A percentile compares a stretch with the other conserved stretches of the same genome.
phyloP scores from a whole-genome alignment of 2,888 invertebrate species.

The Imbricaverruca yamaguchii region DNA sequence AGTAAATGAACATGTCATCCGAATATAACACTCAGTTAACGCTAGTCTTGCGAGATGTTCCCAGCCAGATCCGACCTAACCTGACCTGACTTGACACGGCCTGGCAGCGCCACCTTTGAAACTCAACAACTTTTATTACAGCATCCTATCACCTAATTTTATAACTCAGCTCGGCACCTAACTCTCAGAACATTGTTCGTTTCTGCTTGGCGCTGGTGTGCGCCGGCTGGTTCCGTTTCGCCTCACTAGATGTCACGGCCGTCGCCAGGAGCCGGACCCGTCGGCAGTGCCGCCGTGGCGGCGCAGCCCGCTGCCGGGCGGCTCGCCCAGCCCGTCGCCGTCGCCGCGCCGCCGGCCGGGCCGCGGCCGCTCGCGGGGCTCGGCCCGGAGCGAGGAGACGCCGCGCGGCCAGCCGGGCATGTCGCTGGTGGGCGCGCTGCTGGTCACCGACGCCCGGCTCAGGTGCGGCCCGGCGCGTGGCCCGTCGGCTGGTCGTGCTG shows the following conservation, averaged over 20 bases:
- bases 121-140: too few relatives aligned
- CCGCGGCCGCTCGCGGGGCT: not conserved
- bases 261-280: constrained; percentile 17
- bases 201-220: not conserved
- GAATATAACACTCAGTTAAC: too few relatives aligned
- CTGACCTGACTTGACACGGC: too few relatives aligned
- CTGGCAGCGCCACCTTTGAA: too few relatives aligned
- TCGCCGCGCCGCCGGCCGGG: not conserved
- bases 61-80: too few relatives aligned
- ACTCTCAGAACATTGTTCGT: not conserved
- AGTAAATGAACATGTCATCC: too few relatives aligned
- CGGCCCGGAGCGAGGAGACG: not conserved
- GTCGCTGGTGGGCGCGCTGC: not conserved
- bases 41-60: too few relatives aligned
- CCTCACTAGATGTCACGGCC: not conserved
- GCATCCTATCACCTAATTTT: not conserved
- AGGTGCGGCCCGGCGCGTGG: not conserved
- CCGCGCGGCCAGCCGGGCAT: not conserved
- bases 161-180: not conserved
- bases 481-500: too few relatives aligned
- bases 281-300: constrained; percentile 4
- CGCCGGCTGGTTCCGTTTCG: not conserved
- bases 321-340: not conserved
- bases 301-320: not conserved
- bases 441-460: not conserved